Evolutionary conservation across 2,888 invertebrate genomes (phyloP), one percentile per base, ranked within the genome.

Genomic region (Vanessa cardui): DNA sequence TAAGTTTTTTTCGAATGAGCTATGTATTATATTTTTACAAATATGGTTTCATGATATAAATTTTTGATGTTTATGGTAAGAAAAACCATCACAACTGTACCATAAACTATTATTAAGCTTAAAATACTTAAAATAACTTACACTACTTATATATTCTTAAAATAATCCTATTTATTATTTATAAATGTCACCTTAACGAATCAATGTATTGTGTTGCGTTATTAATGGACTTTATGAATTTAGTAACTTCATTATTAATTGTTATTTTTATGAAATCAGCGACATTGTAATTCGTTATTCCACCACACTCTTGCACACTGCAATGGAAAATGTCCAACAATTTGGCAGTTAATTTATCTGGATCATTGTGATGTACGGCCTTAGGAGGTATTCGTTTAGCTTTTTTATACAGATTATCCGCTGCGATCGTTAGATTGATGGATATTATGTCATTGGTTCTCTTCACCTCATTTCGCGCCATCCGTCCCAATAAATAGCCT

Each of bases 401-500:
- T 72, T 84, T 89, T 73, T 85, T 88, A 74, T 84, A 88, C 31
- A 91, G 74, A 62, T 67, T 80, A 63, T 90, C 90, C 0, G 87
- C 84, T 9, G 83, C 73, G 1, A 80, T 65, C 1, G 88, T 87
- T 39, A 92, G 76, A 72, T 89, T 90, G 69, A 81, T 79, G 1
- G 88, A 82, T 9, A 89, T 74, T 16, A 90, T 75, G 49, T 87
- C 89, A 68, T 82, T 83, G 64, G 65, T 78, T 33, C 83, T 82
- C 47, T 81, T 83, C 50, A 83, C 77, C 62, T 87, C 87, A 33
- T 74, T 81, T 7, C 83, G 85, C 7, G 88, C 82, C 83, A 86
- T 86, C 8, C 86, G 83, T 0, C 90, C 90, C 47, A 91, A 73
- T 46, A 90, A 74, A 73, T 89, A 91, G 54, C 91, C 91, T 91